Evolutionary conservation across 2,888 invertebrate species (phyloP), one percentile per base, ranked within the genome.

Genomic region (Drosophila pseudotalamancana): DNA sequence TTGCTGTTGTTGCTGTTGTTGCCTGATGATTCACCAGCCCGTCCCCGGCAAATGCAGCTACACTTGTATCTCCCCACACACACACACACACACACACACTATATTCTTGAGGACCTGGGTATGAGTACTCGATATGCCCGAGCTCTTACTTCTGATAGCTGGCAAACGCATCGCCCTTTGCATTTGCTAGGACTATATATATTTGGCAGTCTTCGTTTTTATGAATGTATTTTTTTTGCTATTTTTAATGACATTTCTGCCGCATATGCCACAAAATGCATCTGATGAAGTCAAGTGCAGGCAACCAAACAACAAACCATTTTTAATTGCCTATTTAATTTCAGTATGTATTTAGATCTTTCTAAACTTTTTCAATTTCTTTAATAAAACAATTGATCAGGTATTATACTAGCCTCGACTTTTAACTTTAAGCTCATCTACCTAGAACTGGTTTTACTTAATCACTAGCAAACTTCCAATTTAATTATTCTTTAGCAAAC

Each of bases 211-310:
- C 70, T 53, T 45, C 69, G 43, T 56, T 72, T 80, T 76, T 77
- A 71, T 82, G 79, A 71, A 77, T 78, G 86, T 67, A 79, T 75
- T 75, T 71, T 62, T 64, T 71, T 62, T 64, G 65, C 80, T 80
- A 76, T 86, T 83, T 72, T 79, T 27, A 69, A 59, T 50, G 54
- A 45, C 21, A 43, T 39, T 49, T 60, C 54, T 46, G 39, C 14
- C 16, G 39, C 51, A 66, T 57, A 14, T 48, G 48, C 45, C 32
- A 32, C 35, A 23, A 21, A 39, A 19, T 31, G 49, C 76, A 76
- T 56, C 60, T 72, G 76, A 59, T 65, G 25, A 51, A 71, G 72
- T 64, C 50, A 59, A 61, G 51, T 53, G 45, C 60, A 70, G 62
- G 8, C 35, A 9, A 27, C 9, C 19, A 12, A 34, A 34, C 32